Evolutionary conservation across 2,888 invertebrate species (phyloP), one percentile per base, ranked within the genome.

Genomic region (Sipha maydis): DNA sequence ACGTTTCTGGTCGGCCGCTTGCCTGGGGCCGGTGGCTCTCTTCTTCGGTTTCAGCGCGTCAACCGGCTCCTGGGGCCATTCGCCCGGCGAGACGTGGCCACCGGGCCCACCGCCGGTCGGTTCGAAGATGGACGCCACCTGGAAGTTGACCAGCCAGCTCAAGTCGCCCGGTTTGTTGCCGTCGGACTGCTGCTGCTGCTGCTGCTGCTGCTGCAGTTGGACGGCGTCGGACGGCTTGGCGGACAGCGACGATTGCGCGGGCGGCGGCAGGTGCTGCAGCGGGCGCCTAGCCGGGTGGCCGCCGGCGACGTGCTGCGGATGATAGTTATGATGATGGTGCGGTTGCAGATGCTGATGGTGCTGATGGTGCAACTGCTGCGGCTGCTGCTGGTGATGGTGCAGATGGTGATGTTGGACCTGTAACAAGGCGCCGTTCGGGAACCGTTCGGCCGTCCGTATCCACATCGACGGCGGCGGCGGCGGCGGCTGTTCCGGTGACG

Each of bases 131-230:
- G 91, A 91, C 48, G 91, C 90, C 31, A 91, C 91, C 78, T 91
- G 90, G 85, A 91, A 90, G 82, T 90, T 90, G 89, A 91, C 90
- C 80, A 91, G 89, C 91, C 91, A 91, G 9, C 90, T 90, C 19
- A 91, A 82, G 73, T 88, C 88, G 1, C 80, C 88, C 9, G 88
- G 88, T 8, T 73, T 86, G 80, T 86, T 80, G 69, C n/a, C 28
- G 69, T n/a, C 28, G 69, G 21, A 7, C 69, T 69, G 69, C 69
- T n/a, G 69, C n/a, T 84, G 48, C 25, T 25, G 54, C 14, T 56
- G n/a, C 69, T 69, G 69, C 69, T n/a, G 69, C n/a, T 84, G 48
- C 25, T 25, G 54, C 14, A n/a, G n/a, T n/a, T 56, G 41, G 61
- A 25, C 61, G 28, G 38, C 14, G 14, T 48, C 34, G 28, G 56